Conservation (phyloP, 2,113 vertebrate species). For the Saccopteryx leptura region DNA sequence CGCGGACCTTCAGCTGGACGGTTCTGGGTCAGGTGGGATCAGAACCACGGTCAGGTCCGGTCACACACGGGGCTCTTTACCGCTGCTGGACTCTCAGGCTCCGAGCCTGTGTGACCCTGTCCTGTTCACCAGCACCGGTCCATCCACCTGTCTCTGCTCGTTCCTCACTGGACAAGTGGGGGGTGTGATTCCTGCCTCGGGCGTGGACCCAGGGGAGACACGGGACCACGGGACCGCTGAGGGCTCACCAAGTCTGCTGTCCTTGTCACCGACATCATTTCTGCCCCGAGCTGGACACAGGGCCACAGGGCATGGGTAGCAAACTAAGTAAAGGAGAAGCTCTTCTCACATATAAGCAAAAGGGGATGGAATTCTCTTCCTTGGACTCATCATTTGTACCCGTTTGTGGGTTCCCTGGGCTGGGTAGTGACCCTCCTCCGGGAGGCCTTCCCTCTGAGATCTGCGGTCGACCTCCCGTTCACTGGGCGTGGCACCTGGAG, state of each 20-base stretch:
- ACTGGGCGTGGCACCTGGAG: fast-evolving
- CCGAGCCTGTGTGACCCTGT: not conserved
- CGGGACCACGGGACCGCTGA: not conserved
- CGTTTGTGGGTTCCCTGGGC: not conserved
- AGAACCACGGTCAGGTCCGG: not conserved
- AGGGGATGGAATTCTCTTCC: fast-evolving
- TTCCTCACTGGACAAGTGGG: not conserved
- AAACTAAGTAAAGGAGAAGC: not conserved
- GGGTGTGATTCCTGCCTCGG: fast-evolving
- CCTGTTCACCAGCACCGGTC: not conserved
- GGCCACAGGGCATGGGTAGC: fast-evolving
- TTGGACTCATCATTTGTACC: fast-evolving
- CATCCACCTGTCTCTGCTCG: not conserved
- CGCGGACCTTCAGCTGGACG: not conserved
- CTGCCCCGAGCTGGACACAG: not conserved
- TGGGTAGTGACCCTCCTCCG: fast-evolving
- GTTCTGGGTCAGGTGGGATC: not conserved
- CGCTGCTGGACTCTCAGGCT: fast-evolving
- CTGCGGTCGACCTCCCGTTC: fast-evolving
- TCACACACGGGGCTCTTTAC: fast-evolving
- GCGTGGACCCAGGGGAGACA: fast-evolving
- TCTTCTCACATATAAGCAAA: not conserved
- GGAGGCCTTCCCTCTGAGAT: fast-evolving
- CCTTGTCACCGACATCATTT: fast-evolving
- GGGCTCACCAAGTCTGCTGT: not conserved